Evolutionary conservation across 2,888 invertebrate species (phyloP).

Genomic region (Hanleya hanleyi): DNA sequence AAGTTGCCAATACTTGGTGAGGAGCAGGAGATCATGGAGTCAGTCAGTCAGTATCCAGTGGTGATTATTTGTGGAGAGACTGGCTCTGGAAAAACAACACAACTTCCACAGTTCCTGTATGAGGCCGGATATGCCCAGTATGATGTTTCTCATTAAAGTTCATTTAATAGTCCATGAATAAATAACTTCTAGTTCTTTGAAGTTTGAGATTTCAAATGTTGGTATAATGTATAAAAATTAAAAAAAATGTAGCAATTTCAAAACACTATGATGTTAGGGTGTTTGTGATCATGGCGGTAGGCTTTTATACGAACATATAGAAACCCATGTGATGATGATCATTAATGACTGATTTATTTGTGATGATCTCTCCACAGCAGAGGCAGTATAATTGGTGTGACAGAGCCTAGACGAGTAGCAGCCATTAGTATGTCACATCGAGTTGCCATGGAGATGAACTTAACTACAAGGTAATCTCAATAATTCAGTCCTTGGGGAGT

Average conservation of each 20-base stretch:
- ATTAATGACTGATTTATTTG: background rate
- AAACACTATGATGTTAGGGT: no score
- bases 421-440: slow-evolving; percentile 97
- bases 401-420: slow-evolving; percentile 98
- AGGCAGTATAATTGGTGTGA: slow-evolving; percentile 89
- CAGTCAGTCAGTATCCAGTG: slow-evolving; percentile 89
- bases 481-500: no score
- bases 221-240: no score
- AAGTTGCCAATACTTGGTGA: slow-evolving; percentile 83
- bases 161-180: no score
- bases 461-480: slow-evolving; percentile 75
- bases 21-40: slow-evolving; percentile 95
- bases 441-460: slow-evolving; percentile 91
- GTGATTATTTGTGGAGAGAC: slow-evolving; percentile 89
- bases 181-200: no score
- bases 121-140: slow-evolving; percentile 91
- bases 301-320: no score
- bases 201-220: no score
- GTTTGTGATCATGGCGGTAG: no score
- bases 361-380: slow-evolving; percentile 61
- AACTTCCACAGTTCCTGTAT: slow-evolving; percentile 98
- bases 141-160: slow-evolving; percentile 39
- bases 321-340: no score
- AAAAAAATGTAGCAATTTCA: no score
- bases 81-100: slow-evolving; percentile 98